Percentiles rank a stretch among this genome's conserved stretches.
phyloP scores from a whole-genome alignment of 2,888 invertebrate genomes.

The Minunthozetes semirufus region DNA sequence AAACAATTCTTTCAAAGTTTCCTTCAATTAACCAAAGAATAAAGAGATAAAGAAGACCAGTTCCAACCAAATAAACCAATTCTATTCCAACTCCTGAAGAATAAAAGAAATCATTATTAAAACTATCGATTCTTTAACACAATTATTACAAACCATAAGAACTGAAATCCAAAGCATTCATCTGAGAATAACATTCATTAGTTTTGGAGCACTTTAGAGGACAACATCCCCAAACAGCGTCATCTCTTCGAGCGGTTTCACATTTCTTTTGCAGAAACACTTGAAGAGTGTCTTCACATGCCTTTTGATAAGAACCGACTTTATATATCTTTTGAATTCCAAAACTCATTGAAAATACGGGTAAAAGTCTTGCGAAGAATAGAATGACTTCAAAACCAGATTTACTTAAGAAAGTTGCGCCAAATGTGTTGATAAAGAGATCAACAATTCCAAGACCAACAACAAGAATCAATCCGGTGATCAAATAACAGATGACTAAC shows the following conservation, averaged over 20 bases:
- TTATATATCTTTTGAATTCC: neutral
- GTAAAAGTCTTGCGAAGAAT: neutral
- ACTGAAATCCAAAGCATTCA: neutral
- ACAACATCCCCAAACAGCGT: neutral
- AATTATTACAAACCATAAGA: too few relatives aligned
- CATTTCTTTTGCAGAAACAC: neutral
- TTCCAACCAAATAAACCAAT: too few relatives aligned
- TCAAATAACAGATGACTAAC: constrained; percentile 7
- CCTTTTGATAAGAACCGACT: neutral
- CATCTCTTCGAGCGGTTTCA: neutral
- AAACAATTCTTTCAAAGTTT: too few relatives aligned
- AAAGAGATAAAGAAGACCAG: too few relatives aligned
- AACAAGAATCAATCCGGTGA: constrained; percentile 26
- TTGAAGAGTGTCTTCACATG: neutral
- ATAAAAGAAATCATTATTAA: too few relatives aligned
- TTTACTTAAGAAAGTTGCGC: neutral
- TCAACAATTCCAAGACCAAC: neutral
- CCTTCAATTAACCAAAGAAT: too few relatives aligned
- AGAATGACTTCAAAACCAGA: too few relatives aligned
- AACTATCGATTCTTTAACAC: too few relatives aligned
- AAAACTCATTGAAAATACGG: neutral
- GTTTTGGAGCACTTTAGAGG: neutral
- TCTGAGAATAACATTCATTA: neutral
- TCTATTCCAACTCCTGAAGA: too few relatives aligned
- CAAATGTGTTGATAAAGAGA: constrained; percentile 28